Evolutionary conservation across 2,797 vertebrate species (phyloP).

Genomic region (Bovichtus diacanthus): DNA sequence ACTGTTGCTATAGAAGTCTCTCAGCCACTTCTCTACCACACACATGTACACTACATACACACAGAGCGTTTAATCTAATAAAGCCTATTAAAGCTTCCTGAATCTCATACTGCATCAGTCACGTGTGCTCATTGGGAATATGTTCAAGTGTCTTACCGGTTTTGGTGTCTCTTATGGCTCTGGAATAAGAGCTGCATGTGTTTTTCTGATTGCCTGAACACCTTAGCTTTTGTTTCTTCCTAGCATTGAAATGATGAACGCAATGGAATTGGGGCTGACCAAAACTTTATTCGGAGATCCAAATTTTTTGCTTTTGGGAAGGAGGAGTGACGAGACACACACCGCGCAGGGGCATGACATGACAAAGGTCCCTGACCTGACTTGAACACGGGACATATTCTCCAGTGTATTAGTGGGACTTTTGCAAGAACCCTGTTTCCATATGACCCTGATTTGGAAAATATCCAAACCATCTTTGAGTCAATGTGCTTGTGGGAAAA

Average conservation of each 20-base stretch:
- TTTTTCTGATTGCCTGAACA: neutral
- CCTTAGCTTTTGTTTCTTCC: neutral
- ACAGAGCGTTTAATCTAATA: slow-evolving; percentile 18
- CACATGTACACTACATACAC: neutral
- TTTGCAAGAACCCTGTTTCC: neutral
- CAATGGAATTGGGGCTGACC: neutral
- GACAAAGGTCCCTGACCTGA: neutral
- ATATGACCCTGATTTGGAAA: no score
- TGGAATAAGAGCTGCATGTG: neutral
- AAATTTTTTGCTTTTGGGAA: neutral
- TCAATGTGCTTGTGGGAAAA: neutral
- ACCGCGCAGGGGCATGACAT: neutral
- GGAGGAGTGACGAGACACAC: neutral
- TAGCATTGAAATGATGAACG: neutral
- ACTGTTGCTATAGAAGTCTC: slow-evolving; percentile 53
- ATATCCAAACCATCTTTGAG: no score
- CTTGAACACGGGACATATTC: neutral
- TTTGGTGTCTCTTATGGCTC: neutral
- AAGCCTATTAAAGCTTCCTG: neutral
- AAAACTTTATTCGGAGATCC: neutral
- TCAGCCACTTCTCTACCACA: slow-evolving; percentile 33
- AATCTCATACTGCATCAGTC: neutral
- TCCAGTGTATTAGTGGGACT: neutral
- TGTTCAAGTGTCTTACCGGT: neutral
- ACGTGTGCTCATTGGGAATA: neutral